Percentiles rank a stretch among this genome's conserved stretches.
Conservation (phyloP, 2,113 vertebrate genomes). For the human (Homo sapiens) region GRCh38 chr12:11747501-11748000, state of each 20-base stretch:
- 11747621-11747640: neutral
- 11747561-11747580: neutral
- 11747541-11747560: neutral
- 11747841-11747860: neutral
- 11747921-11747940: neutral
- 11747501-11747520: neutral
- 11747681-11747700: neutral
- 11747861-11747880: constrained; percentile 23
- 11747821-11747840: neutral
- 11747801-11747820: neutral
- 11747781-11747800: neutral
- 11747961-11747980: neutral
- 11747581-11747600: neutral
- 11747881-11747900: neutral
- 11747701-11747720: neutral
- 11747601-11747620: neutral
- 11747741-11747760: neutral
- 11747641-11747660: neutral
- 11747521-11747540: neutral
- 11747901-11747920: neutral
- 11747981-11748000: neutral
- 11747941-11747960: neutral
- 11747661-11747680: neutral
- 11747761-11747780: neutral
- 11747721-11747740: neutral